Conservation (phyloP, 2,113 vertebrate species). For the Callipepla californica region DNA sequence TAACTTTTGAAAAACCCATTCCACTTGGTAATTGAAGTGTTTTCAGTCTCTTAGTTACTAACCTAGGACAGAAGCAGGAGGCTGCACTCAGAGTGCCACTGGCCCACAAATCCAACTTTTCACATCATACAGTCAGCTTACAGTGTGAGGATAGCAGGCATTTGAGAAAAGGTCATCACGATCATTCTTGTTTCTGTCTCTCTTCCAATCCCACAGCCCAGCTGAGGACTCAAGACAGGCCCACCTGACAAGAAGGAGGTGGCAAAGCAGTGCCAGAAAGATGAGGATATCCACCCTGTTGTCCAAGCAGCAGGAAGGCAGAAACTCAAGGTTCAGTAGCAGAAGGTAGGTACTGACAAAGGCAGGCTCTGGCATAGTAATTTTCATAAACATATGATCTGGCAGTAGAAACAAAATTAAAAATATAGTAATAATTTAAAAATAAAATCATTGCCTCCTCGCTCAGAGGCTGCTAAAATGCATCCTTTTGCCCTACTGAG, state of each 20-base stretch:
- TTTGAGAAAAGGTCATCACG: fast-evolving
- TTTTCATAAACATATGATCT: neutral
- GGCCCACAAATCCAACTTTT: neutral
- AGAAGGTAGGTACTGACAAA: neutral
- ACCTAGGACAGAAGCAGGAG: neutral
- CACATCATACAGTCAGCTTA: neutral
- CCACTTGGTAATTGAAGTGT: neutral
- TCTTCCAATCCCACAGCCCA: neutral
- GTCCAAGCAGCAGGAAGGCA: neutral
- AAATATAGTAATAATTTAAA: neutral
- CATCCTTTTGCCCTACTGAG: neutral
- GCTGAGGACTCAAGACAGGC: neutral
- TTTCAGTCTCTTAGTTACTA: neutral
- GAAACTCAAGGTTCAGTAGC: neutral
- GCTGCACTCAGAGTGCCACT: neutral
- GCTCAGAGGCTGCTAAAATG: neutral
- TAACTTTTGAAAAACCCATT: conserved; percentile 14
- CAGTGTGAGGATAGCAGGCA: neutral
- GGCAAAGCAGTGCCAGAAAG: neutral
- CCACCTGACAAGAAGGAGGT: neutral
- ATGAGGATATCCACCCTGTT: neutral
- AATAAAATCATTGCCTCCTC: neutral
- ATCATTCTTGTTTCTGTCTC: neutral
- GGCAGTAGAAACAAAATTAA: neutral
- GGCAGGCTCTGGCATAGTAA: neutral